A percentile compares a stretch with the other conserved stretches of the same genome.
Conservation (phyloP, 2,888 invertebrate species). For the Linyphia triangularis region DNA sequence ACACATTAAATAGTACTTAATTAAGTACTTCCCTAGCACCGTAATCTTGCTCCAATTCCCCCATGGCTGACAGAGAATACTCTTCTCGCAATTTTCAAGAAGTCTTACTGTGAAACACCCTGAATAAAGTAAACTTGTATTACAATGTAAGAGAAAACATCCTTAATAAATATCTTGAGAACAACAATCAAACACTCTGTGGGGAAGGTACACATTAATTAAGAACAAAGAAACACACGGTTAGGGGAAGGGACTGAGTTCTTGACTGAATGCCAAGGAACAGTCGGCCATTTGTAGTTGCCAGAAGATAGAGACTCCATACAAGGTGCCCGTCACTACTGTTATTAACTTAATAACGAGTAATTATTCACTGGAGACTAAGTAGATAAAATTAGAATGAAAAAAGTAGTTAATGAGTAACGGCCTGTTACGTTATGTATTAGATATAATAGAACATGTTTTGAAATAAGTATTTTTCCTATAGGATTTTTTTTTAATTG, state of each 20-base stretch:
- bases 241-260: not conserved
- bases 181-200: slow-evolving; percentile 22
- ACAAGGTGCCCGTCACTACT: slow-evolving; percentile 18
- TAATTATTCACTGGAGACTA: no score
- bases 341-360: no score
- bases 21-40: slow-evolving; percentile 28
- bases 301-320: not conserved
- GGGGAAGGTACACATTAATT: slow-evolving; percentile 28
- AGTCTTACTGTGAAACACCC: not conserved
- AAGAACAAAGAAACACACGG: slow-evolving; percentile 38
- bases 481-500: no score
- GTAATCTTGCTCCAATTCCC: slow-evolving; percentile 33
- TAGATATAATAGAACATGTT: no score
- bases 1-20: no score
- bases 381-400: no score
- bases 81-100: slow-evolving; percentile 5
- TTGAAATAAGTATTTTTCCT: no score
- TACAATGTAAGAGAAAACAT: slow-evolving; percentile 17
- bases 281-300: not conserved
- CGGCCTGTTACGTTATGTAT: no score
- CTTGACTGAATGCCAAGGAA: not conserved
- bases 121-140: not conserved
- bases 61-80: not conserved
- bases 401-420: no score
- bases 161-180: not conserved